Base-by-base conservation (phyloP, 2,797 vertebrate genomes). In the Lithobates sylvaticus region DNA sequence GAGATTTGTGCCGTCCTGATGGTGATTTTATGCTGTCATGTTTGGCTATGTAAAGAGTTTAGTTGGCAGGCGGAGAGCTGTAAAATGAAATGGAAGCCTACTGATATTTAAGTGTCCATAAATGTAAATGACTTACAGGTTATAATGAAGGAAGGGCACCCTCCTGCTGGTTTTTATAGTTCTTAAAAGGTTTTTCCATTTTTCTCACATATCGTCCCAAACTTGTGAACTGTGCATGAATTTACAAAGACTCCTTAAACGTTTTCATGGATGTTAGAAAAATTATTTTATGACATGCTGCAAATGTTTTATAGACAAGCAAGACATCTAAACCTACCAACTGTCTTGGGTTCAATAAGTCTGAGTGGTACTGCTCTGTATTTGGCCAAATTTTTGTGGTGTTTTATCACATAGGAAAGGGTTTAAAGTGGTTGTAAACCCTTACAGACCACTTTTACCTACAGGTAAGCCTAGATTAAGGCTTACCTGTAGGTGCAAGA, bases 11-110 rank as follows among this genome's bases (percentile, higher is more conserved):
- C 26, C 26, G 36, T 73, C 76, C 27, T 34, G 36, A 42, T 32
- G 26, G 32, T 73, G 65, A 65, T 78, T 64, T 78, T 73, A 54
- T 84, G 76, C 83, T 79, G 76, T 73, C 76, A 85, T 85, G 54
- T 85, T 85, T 65, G 32, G 32, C 67, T 73, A 65, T 34, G 47
- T 36, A 50, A 78, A 73, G 54, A 65, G 3, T 74, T 50, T 79
- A 73, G 54, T 85, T 84, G 64, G 29, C 73, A 69, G 79, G 61
- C 21, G 27, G 61, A 70, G 61, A 76, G 61, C 71, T 68, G 67
- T 83, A 61, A 78, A 84, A 84, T 73, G 68, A 78, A 65, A 78
- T 64, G 6, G 23, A 85, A 79, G 65, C 54, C 68, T 34, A 85
- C 32, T 78, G 44, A 78, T 76, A 85, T 78, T 72, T 64, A 72